Conservation (phyloP, 2,888 invertebrate species). For the Brachylomia viminalis region DNA sequence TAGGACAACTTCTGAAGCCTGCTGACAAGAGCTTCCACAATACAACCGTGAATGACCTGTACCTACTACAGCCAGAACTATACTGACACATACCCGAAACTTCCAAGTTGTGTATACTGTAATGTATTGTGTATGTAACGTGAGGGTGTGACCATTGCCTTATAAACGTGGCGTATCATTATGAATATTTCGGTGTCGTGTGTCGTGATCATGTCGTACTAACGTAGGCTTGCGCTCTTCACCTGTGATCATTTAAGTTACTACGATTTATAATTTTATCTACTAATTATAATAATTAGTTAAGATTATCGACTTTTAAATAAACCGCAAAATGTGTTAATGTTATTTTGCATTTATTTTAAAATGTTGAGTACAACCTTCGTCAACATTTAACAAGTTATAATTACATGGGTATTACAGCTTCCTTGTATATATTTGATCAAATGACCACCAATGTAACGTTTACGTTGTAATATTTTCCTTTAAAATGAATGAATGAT, state of each 20-base stretch:
- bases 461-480: slow-evolving; percentile 7
- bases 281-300: neutral
- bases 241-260: slow-evolving; percentile 47
- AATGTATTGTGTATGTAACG: neutral
- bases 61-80: slow-evolving; percentile 1
- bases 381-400: neutral
- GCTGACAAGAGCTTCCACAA: slow-evolving; percentile 21
- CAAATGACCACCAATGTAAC: neutral
- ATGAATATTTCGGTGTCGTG: slow-evolving; percentile 47
- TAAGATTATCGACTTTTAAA: neutral
- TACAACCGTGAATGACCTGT: neutral
- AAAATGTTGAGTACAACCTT: neutral
- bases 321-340: neutral
- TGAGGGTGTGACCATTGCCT: slow-evolving; percentile 52
- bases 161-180: slow-evolving; percentile 46
- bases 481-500: neutral
- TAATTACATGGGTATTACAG: neutral
- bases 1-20: neutral
- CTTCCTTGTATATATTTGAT: neutral
- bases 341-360: neutral
- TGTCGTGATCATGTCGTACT: slow-evolving; percentile 30
- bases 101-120: neutral
- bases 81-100: neutral
- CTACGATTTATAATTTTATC: neutral
- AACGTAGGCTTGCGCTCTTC: slow-evolving; percentile 23